These are phyloP conservation scores for Ariopsis seemanni DNA, from an alignment of 2,113 vertebrate species.

Conservation along the genomic window DNA sequence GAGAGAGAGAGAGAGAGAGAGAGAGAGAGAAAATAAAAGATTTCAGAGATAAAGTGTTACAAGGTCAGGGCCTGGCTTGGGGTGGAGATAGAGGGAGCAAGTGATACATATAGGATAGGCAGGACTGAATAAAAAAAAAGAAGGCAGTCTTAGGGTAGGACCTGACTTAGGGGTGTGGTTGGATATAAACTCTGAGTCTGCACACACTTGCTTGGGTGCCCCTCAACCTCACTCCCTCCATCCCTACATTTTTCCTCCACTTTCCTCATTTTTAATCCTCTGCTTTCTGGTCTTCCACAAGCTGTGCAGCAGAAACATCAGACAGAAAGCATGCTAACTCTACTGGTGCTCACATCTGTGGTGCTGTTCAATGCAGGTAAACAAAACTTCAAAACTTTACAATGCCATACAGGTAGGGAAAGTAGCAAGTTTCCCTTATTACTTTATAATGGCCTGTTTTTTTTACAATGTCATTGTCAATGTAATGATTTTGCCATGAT, in stretches of 20 bases:
- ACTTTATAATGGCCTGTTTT: not conserved
- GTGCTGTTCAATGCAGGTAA: conserved; percentile 74
- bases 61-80: not conserved
- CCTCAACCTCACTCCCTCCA: conserved; percentile 57
- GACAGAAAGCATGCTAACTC: conserved; percentile 69
- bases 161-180: conserved; percentile 69
- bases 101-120: not conserved
- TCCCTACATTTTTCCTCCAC: conserved; percentile 48
- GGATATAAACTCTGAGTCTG: conserved; percentile 71
- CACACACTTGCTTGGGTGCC: conserved; percentile 63
- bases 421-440: not conserved
- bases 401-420: not conserved
- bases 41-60: not conserved
- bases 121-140: not conserved
- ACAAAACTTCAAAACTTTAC: not conserved
- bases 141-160: conserved; percentile 48
- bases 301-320: conserved; percentile 38
- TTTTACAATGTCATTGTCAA: not conserved
- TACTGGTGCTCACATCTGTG: conserved; percentile 69
- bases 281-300: conserved; percentile 33
- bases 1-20: not conserved
- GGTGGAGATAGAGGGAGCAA: not conserved
- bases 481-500: not conserved
- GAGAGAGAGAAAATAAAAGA: not conserved
- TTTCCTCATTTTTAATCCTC: conserved; percentile 40